phyloP scores from a whole-genome alignment of 2,113 vertebrate species.

The Tachuris rubrigastra region DNA sequence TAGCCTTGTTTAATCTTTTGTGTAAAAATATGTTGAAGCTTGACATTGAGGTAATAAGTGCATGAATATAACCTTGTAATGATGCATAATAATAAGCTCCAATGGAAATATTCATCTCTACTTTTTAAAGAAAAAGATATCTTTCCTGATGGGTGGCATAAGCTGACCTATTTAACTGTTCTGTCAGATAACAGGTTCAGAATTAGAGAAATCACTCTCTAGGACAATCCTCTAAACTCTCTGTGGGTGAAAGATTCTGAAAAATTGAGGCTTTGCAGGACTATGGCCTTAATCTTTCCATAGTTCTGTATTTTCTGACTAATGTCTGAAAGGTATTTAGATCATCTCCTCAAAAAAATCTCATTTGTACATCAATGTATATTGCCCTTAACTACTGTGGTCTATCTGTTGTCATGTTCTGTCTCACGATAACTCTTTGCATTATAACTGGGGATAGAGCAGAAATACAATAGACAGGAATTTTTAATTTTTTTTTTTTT shows the following conservation, averaged over 20 bases:
- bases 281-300: neutral
- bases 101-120: neutral
- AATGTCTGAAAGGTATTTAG: neutral
- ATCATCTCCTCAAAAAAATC: neutral
- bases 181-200: neutral
- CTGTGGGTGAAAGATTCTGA: neutral
- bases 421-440: neutral
- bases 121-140: neutral
- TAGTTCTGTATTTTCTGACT: neutral
- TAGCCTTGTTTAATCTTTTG: neutral
- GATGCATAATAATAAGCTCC: neutral
- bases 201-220: neutral
- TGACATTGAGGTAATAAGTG: neutral
- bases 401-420: neutral
- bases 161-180: neutral
- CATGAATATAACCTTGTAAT: neutral
- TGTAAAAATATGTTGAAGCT: neutral
- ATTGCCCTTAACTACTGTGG: neutral
- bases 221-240: neutral
- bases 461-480: neutral
- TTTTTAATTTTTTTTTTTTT: too few species aligned
- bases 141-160: neutral
- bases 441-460: neutral
- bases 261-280: neutral
- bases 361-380: neutral